Evolutionary conservation across 2,888 invertebrate genomes (phyloP).

Genomic region (Catocala fraxini): DNA sequence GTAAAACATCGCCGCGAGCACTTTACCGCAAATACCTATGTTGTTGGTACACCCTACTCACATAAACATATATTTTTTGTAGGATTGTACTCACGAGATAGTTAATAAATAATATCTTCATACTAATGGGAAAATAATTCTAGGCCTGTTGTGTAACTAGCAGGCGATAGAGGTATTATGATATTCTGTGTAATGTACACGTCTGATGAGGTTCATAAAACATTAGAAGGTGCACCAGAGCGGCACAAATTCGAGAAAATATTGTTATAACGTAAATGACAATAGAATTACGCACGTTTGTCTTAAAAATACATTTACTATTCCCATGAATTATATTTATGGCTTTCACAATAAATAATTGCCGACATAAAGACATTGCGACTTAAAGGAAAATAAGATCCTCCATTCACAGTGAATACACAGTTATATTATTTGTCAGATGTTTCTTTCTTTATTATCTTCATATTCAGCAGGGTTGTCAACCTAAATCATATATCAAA

Average conservation of each 20-base stretch:
- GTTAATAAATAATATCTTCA: slow-evolving; percentile 1
- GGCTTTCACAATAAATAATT: slow-evolving; percentile 35
- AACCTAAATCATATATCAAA: slow-evolving; percentile 16
- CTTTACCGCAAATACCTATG: no score
- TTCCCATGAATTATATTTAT: slow-evolving; percentile 53
- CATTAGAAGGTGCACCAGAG: slow-evolving; percentile 55
- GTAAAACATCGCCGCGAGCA: no score
- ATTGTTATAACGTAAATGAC: slow-evolving; percentile 52
- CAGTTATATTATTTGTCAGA: slow-evolving; percentile 15
- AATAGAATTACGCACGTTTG: slow-evolving; percentile 56
- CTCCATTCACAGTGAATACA: slow-evolving; percentile 18
- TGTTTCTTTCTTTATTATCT: slow-evolving; percentile 27
- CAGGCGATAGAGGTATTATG: slow-evolving; percentile 14
- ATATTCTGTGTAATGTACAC: slow-evolving; percentile 31
- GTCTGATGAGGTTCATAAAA: slow-evolving; percentile 52
- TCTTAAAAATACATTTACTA: slow-evolving; percentile 26
- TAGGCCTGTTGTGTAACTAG: slow-evolving; percentile 28
- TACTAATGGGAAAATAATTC: slow-evolving; percentile 55
- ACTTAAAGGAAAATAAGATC: slow-evolving; percentile 28
- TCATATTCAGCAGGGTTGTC: background rate
- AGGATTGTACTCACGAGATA: background rate
- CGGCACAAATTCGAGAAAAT: slow-evolving; percentile 55
- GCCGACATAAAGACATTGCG: slow-evolving; percentile 27
- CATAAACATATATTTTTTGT: background rate
- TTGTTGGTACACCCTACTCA: no score